A percentile compares a stretch with the other conserved stretches of the same genome.
phyloP scores from a whole-genome alignment of 2,888 invertebrate species.

The Neoaliturus tenellus region DNA sequence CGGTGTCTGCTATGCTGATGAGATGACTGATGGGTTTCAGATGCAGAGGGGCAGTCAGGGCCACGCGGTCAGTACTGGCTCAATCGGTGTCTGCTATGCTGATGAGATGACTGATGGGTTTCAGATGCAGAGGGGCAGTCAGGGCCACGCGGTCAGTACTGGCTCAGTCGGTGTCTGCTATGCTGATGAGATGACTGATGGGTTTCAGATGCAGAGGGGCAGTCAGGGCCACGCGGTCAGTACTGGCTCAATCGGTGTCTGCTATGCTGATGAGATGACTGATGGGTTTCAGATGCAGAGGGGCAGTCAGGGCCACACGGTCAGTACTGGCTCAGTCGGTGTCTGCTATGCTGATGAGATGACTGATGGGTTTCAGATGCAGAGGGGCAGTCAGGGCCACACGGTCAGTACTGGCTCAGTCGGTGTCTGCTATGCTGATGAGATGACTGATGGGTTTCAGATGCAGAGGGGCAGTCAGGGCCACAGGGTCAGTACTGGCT shows the following conservation, averaged over 20 bases:
- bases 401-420: slow-evolving; percentile 36
- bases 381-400: slow-evolving; percentile 45
- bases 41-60: slow-evolving; percentile 46
- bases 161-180: slow-evolving; percentile 14
- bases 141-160: slow-evolving; percentile 45
- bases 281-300: slow-evolving; percentile 40
- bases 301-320: slow-evolving; percentile 44
- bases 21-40: too few relatives aligned
- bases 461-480: slow-evolving; percentile 46
- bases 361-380: slow-evolving; percentile 38
- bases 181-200: too few relatives aligned
- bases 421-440: too few relatives aligned
- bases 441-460: neutral
- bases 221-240: slow-evolving; percentile 46
- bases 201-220: slow-evolving; percentile 40
- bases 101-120: too few relatives aligned
- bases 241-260: slow-evolving; percentile 17
- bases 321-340: slow-evolving; percentile 28
- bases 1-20: too few relatives aligned
- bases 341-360: too few relatives aligned
- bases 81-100: too few relatives aligned
- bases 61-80: slow-evolving; percentile 43
- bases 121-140: slow-evolving; percentile 42
- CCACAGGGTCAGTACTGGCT: slow-evolving; percentile 42
- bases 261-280: too few relatives aligned